Evolutionary conservation across 2,888 invertebrate genomes (phyloP).

Genomic region (Thyatira batis): DNA sequence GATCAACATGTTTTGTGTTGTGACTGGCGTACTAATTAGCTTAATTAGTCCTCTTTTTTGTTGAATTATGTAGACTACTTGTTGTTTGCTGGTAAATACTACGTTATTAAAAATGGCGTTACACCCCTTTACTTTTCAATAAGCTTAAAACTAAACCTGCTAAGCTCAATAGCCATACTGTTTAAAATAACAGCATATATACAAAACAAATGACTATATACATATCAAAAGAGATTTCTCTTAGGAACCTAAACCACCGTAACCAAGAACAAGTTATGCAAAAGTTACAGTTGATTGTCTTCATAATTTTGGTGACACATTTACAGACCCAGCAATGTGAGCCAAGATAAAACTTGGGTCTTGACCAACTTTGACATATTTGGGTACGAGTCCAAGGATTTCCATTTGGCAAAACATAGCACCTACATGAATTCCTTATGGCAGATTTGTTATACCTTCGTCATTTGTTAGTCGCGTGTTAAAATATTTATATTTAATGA

Average conservation of each 20-base stretch:
- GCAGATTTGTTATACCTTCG: not conserved
- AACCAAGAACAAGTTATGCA: not conserved
- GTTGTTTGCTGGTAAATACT: too few species aligned
- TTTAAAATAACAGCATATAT: too few species aligned
- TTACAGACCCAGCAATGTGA: not conserved
- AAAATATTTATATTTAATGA: too few species aligned
- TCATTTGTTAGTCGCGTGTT: too few species aligned
- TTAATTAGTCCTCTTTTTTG: constrained; percentile 25
- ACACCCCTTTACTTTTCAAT: too few species aligned
- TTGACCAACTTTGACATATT: not conserved
- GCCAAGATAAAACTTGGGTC: constrained; percentile 2
- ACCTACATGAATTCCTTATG: not conserved
- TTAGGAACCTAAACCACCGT: not conserved
- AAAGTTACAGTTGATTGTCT: not conserved
- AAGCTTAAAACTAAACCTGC: too few species aligned
- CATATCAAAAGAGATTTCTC: too few species aligned
- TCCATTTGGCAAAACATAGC: not conserved
- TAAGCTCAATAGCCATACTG: too few species aligned
- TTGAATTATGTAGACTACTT: not conserved
- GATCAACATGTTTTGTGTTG: constrained; percentile 25
- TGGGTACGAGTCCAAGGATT: not conserved
- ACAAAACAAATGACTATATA: too few species aligned
- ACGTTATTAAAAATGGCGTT: too few species aligned
- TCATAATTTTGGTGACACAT: constrained; percentile 1
- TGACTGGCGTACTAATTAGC: constrained; percentile 26